Evolutionary conservation across 2,888 invertebrate genomes (phyloP), one percentile per base, ranked within the genome.

Genomic region (Mystacides longicornis): DNA sequence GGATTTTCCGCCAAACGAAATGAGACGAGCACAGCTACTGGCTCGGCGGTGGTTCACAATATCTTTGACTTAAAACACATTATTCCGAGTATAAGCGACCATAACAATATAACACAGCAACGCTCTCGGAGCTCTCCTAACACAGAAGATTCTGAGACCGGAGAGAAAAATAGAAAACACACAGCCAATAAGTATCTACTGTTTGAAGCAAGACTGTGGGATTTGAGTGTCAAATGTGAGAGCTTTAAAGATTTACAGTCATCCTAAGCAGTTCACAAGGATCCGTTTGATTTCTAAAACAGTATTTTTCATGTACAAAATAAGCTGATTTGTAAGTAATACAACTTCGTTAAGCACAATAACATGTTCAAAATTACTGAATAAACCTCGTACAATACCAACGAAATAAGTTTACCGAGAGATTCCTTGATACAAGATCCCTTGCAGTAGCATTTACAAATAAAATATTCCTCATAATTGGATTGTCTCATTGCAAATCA

Each of bases 231-330:
- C 37, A 37, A 37, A 37, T 37, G 37, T 16, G 14, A 3, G 14
- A 37, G 37, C 37, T 37, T 37, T n/a, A 37, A 37, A 37, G 37
- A 37, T 37, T 37, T 37, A n/a, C 37, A 37, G n/a, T n/a, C n/a
- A n/a, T n/a, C n/a, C n/a, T n/a, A n/a, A n/a, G n/a, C n/a, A n/a
- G n/a, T n/a, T n/a, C n/a, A n/a, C n/a, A n/a, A n/a, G n/a, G n/a
- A n/a, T n/a, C n/a, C n/a, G n/a, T n/a, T n/a, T n/a, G n/a, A n/a
- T n/a, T n/a, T n/a, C n/a, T n/a, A n/a, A n/a, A n/a, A n/a, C n/a
- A n/a, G n/a, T n/a, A n/a, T n/a, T n/a, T n/a, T n/a, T n/a, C n/a
- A n/a, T n/a, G n/a, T n/a, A n/a, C n/a, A n/a, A n/a, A n/a, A n/a
- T n/a, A n/a, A n/a, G n/a, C n/a, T n/a, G n/a, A n/a, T n/a, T n/a